These are phyloP conservation scores for Quadriops clusia DNA, from an alignment of 2,888 invertebrate species.

Conservation along the genomic window DNA sequence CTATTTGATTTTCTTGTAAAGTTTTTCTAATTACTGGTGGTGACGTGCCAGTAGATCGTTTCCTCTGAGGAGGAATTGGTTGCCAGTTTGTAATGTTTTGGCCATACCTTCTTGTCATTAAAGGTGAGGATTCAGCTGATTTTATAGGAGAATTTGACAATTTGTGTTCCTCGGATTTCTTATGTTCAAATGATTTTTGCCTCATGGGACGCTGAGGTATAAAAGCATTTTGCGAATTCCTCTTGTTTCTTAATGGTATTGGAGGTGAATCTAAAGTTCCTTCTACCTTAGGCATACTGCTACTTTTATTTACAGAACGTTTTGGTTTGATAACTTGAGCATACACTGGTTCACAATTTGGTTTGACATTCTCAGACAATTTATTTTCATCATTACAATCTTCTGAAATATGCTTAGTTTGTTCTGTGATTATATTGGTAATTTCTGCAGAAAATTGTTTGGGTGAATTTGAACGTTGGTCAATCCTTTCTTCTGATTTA, in stretches of 20 bases:
- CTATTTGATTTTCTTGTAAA: too few species aligned
- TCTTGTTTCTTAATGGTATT: slow-evolving; percentile 7
- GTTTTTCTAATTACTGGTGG: slow-evolving; percentile 11
- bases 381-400: too few species aligned
- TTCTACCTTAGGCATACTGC: too few species aligned
- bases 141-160: slow-evolving; percentile 6
- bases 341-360: too few species aligned
- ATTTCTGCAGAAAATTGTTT: too few species aligned
- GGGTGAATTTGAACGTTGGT: too few species aligned
- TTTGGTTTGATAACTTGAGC: too few species aligned
- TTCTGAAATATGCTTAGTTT: too few species aligned
- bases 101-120: slow-evolving; percentile 5
- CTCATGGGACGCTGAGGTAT: slow-evolving; percentile 22
- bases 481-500: too few species aligned
- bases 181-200: slow-evolving; percentile 29
- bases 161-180: slow-evolving; percentile 14
- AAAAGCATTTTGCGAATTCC: slow-evolving; percentile 5
- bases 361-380: too few species aligned
- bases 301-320: too few species aligned
- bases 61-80: slow-evolving; percentile 10
- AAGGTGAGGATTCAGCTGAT: slow-evolving; percentile 10
- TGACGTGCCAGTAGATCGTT: slow-evolving; percentile 10
- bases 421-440: too few species aligned
- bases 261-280: slow-evolving; percentile 4
- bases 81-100: slow-evolving; percentile 4